A percentile compares a stretch with the other conserved stretches of the same genome.
These are phyloP conservation scores for Lysiphlebus fabarum DNA, from an alignment of 1,140 invertebrate genomes.

Conservation along the genomic window DNA sequence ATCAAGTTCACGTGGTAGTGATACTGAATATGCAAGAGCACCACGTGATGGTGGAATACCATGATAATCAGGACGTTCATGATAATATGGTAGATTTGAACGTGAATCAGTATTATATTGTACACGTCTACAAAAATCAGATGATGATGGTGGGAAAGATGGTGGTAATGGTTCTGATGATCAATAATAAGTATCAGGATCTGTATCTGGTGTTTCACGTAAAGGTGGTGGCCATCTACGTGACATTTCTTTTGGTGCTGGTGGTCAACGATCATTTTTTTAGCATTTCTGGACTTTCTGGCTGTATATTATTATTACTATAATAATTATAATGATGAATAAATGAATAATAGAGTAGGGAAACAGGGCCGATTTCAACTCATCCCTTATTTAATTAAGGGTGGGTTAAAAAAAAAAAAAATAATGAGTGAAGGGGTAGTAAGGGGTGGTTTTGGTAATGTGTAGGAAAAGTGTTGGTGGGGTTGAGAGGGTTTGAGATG, in stretches of 20 bases:
- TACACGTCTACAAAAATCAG: slow-evolving; percentile 49
- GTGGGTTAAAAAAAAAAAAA: too few species aligned
- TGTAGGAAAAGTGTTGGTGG: too few species aligned
- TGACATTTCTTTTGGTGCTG: slow-evolving; percentile 35
- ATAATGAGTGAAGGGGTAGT: too few species aligned
- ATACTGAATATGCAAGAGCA: slow-evolving; percentile 42
- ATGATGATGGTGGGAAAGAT: slow-evolving; percentile 27
- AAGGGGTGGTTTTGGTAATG: too few species aligned
- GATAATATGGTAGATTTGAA: slow-evolving; percentile 39
- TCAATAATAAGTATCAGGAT: slow-evolving; percentile 43
- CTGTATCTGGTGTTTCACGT: slow-evolving; percentile 48
- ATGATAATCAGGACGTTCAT: slow-evolving; percentile 47
- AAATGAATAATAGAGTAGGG: too few species aligned
- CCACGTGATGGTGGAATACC: slow-evolving; percentile 36
- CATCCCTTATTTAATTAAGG: too few species aligned
- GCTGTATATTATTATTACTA: too few species aligned
- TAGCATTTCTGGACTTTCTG: slow-evolving; percentile 55
- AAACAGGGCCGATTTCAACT: too few species aligned
- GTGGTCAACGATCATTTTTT: slow-evolving; percentile 49
- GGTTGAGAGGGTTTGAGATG: too few species aligned
- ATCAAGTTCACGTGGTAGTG: slow-evolving; percentile 48
- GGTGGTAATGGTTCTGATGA: slow-evolving; percentile 38
- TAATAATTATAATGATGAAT: too few species aligned
- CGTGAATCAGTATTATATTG: slow-evolving; percentile 48
- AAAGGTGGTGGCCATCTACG: slow-evolving; percentile 40